Conservation (phyloP, 2,888 invertebrate genomes). For the Sminthurinus aureus region DNA sequence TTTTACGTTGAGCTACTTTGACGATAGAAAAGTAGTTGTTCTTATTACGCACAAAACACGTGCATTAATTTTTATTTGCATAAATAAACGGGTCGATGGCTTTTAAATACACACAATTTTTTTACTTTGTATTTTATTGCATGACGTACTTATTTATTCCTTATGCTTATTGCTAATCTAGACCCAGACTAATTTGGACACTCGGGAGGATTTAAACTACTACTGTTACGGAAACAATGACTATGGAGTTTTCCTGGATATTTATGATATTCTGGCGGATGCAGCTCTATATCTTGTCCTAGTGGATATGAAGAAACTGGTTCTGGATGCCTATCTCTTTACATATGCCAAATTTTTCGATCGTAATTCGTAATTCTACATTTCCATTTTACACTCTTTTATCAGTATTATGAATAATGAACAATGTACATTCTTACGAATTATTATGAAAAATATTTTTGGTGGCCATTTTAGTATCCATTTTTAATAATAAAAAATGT, state of each 20-base stretch:
- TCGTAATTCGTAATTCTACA: slow-evolving; percentile 22
- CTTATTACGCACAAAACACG: no score
- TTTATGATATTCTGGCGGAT: slow-evolving; percentile 38
- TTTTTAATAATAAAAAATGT: background rate
- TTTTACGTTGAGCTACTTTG: no score
- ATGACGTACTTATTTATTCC: no score
- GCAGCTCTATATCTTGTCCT: slow-evolving; percentile 28
- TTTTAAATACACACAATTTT: no score
- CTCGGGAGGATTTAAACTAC: slow-evolving; percentile 19
- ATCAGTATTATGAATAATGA: background rate
- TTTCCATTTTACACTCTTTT: background rate
- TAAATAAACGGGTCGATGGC: no score
- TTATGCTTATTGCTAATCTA: background rate
- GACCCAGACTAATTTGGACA: slow-evolving; percentile 38
- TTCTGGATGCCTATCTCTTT: slow-evolving; percentile 29
- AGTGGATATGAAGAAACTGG: slow-evolving; percentile 42
- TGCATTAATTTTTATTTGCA: no score
- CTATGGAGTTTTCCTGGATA: slow-evolving; percentile 41
- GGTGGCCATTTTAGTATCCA: no score
- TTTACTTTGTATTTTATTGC: no score
- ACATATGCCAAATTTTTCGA: slow-evolving; percentile 29
- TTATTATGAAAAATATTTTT: no score
- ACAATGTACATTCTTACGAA: no score
- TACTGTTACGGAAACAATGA: slow-evolving; percentile 45
- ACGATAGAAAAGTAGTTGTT: no score